Percentiles rank a stretch among this genome's conserved stretches.
These are phyloP conservation scores for Salvelinus alpinus DNA, from an alignment of 2,113 vertebrate genomes.

Conservation along the genomic window DNA sequence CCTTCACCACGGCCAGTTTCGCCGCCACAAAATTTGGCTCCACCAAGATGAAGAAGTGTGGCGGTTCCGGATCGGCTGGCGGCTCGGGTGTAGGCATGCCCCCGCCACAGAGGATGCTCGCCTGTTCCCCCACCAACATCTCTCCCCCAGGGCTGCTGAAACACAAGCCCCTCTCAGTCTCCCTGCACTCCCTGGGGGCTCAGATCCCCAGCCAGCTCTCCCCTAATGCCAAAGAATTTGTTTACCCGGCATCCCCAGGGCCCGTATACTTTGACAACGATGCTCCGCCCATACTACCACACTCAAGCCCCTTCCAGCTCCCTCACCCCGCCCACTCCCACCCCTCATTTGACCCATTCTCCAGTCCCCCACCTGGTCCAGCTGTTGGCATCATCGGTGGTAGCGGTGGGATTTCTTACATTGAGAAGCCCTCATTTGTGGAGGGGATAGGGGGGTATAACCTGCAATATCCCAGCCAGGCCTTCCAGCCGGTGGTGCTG, in stretches of 20 bases:
- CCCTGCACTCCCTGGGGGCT: slow-evolving; percentile 87
- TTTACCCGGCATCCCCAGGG: slow-evolving; percentile 82
- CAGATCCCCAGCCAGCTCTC: slow-evolving; percentile 84
- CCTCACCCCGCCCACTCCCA: slow-evolving; percentile 60
- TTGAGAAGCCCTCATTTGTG: slow-evolving; percentile 94
- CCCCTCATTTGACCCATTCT: slow-evolving; percentile 71
- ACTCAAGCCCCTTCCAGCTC: slow-evolving; percentile 76
- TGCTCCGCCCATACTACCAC: slow-evolving; percentile 74
- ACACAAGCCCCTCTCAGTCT: slow-evolving; percentile 91
- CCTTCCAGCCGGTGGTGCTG: slow-evolving; percentile 94
- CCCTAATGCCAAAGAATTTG: slow-evolving; percentile 98
- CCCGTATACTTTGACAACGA: slow-evolving; percentile 86
- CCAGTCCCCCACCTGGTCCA: slow-evolving; percentile 71
- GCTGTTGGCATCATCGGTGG: slow-evolving; percentile 67
- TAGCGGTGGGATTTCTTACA: slow-evolving; percentile 80
- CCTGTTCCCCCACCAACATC: slow-evolving; percentile 84
- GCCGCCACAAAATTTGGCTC: slow-evolving; percentile 98
- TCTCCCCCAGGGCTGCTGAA: slow-evolving; percentile 81
- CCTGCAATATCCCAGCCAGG: slow-evolving; percentile 94
- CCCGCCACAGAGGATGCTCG: slow-evolving; percentile 72
- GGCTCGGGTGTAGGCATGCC: slow-evolving; percentile 47
- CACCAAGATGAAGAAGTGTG: slow-evolving; percentile 98
- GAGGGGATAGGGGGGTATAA: slow-evolving; percentile 95
- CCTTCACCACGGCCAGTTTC: slow-evolving; percentile 95
- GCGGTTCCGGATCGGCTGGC: slow-evolving; percentile 47